Evolutionary conservation across 2,888 invertebrate genomes (phyloP), one percentile per base, ranked within the genome.

Genomic region (Tiliacea aurago): DNA sequence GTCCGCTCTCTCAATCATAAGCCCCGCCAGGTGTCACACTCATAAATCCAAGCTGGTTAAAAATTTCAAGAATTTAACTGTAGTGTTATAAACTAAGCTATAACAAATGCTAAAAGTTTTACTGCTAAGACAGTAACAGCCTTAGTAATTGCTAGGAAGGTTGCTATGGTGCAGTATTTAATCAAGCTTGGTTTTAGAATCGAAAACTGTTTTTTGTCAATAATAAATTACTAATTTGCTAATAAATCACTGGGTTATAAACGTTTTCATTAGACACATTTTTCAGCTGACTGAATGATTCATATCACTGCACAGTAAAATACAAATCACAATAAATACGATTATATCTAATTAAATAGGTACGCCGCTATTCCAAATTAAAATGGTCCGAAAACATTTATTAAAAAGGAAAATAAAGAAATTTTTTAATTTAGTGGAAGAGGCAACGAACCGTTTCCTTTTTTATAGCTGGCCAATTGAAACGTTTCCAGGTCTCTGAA

Each of bases 401-500:
- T 86, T 91, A 90, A 90, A 92, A 93, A 93, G 89, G 91, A 93
- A 95, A 94, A 94, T 95, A 94, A 95, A 95, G 93, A 95, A 92
- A 92, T 91, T 90, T 94, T 94, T 95, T 95, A 95, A 95, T 95
- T 96, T 95, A 95, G 95, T 95, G 94, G 94, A 94, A 94, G 94
- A 94, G 94, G 94, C 95, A 96, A 95, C 95, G 96, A 96, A 96
- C 95, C 96, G 94, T 95, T 94, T 93, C 91, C 93, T 95, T 96
- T 96, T 96, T 96, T 95, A 95, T 95, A 96, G 95, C 95, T 94
- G 94, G 96, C 96, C 96, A 96, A 96, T 96, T 96, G 96, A 96
- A 96, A 95, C 95, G 95, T 96, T 96, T 96, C 96, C 96, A 96
- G 96, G 93, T 95, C 95, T 95, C 92, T 96, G 96, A 96, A 96